Base-by-base conservation (phyloP, 2,797 vertebrate species). In the Muscicapa comitata region DNA sequence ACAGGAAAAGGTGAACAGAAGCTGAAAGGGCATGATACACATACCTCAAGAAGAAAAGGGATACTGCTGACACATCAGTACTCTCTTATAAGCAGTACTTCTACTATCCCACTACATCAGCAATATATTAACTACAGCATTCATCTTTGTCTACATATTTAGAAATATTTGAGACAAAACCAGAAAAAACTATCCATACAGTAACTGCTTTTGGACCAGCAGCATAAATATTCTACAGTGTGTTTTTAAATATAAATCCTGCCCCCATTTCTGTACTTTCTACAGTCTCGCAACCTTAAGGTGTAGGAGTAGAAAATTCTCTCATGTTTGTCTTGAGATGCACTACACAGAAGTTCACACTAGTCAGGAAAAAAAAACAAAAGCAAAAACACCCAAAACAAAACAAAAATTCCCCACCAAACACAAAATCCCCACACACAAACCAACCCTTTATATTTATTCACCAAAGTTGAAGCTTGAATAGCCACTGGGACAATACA, bases 321-420 rank as follows among this genome's bases (percentile, higher is more conserved):
- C 38, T 31, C 54, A 31, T 11, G 5, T 45, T 43, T 77, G 16
- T 59, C 31, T 79, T 68, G 4, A 62, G 35, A 90, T 5, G 7
- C 48, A n/a, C 12, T n/a, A 80, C 10, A 54, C 3, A 48, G 3
- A 61, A 35, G 2, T 38, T 66, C 9, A 26, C 9, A 28, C 5
- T 25, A 37, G 16, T 18, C 0, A 0, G 21, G 2, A 15, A 48
- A 8, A 31, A 53, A 25, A 35, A 15, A 3, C 0, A 4, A 38
- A 38, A 38, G 5, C 6, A 6, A 13, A 51, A 43, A 51, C 6
- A 42, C 2, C 10, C 19, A 47, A 35, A 48, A 31, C 8, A 43
- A 33, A 66, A 26, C 28, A 26, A 53, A 77, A 20, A 38, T 8
- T 3, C 4, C 20, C 11, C 31, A 40, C 7, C 9, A 37, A 57